Percentiles rank a stretch among this genome's conserved stretches.
These are phyloP conservation scores for Collichthys lucidus DNA, from an alignment of 2,113 vertebrate genomes.

Conservation along the genomic window DNA sequence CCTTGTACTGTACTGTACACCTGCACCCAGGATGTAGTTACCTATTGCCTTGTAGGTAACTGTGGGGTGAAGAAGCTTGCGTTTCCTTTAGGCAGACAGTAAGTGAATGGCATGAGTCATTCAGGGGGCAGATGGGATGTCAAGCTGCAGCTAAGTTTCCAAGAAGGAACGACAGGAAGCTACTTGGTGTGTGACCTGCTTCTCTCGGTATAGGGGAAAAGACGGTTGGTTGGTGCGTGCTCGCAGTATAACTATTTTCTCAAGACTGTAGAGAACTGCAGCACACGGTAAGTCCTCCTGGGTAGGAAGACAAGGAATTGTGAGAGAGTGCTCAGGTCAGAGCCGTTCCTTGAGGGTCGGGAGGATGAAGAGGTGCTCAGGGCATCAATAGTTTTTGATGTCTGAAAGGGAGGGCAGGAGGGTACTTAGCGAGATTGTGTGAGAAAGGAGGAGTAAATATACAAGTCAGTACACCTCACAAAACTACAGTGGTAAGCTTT, in stretches of 20 bases:
- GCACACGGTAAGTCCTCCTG: conserved; percentile 5
- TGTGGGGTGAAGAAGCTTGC: conserved; percentile 57
- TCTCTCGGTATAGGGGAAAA: conserved; percentile 23
- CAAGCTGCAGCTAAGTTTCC: conserved; percentile 62
- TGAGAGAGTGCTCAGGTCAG: conserved; percentile 22
- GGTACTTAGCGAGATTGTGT: conserved; percentile 13
- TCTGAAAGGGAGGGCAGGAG: conserved; percentile 12
- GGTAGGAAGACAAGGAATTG: background rate
- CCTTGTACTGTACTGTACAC: conserved; percentile 30
- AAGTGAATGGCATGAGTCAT: conserved; percentile 64
- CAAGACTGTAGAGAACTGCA: conserved; percentile 11
- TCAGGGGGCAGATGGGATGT: conserved; percentile 63
- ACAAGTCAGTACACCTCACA: background rate
- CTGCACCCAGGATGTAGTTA: conserved; percentile 57
- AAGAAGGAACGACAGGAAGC: conserved; percentile 43
- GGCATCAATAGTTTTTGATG: conserved; percentile 49
- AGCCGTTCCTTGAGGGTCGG: conserved; percentile 21
- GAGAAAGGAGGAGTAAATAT: conserved; percentile 38
- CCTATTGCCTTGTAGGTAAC: conserved; percentile 53
- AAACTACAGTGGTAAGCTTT: conserved; percentile 4
- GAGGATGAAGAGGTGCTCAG: conserved; percentile 55
- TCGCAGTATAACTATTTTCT: conserved; percentile 28
- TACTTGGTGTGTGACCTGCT: conserved; percentile 30
- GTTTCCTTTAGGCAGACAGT: conserved; percentile 54
- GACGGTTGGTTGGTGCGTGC: conserved; percentile 2